Conservation (phyloP, 2,113 vertebrate genomes). For the Sapayoa aenigma region DNA sequence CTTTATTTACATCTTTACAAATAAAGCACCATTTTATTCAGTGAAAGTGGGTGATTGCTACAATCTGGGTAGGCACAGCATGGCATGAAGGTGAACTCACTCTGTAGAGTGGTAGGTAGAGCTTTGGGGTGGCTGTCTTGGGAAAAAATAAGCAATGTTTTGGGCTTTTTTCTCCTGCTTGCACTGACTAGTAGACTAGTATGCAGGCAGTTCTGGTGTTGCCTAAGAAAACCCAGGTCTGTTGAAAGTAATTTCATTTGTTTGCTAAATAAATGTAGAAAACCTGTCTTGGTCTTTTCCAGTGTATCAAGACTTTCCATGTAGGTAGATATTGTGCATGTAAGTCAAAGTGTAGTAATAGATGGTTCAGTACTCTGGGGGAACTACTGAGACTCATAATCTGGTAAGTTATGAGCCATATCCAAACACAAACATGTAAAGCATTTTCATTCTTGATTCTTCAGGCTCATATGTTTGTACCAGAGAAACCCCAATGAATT, state of each 20-base stretch:
- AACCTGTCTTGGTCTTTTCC: background rate
- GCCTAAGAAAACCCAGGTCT: background rate
- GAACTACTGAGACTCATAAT: background rate
- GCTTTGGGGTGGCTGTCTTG: background rate
- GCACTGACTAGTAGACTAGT: background rate
- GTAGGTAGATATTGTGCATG: background rate
- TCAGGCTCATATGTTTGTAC: background rate
- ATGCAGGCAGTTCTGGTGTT: background rate
- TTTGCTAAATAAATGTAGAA: background rate
- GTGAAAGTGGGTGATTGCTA: constrained; percentile 17
- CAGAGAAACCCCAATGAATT: background rate
- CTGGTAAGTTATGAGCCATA: background rate
- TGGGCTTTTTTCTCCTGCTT: background rate
- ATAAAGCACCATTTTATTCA: constrained; percentile 37
- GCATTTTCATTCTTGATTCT: background rate
- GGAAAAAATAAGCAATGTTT: background rate
- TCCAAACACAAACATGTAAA: background rate
- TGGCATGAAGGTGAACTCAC: constrained; percentile 19
- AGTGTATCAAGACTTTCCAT: background rate
- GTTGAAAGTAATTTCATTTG: background rate
- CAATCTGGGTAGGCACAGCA: constrained; percentile 14
- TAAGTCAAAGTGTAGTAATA: background rate
- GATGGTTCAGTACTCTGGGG: background rate
- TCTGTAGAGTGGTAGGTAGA: background rate
- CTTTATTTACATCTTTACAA: constrained; percentile 50